Conservation (phyloP, 2,888 invertebrate species). For the Subacronicta megacephala region DNA sequence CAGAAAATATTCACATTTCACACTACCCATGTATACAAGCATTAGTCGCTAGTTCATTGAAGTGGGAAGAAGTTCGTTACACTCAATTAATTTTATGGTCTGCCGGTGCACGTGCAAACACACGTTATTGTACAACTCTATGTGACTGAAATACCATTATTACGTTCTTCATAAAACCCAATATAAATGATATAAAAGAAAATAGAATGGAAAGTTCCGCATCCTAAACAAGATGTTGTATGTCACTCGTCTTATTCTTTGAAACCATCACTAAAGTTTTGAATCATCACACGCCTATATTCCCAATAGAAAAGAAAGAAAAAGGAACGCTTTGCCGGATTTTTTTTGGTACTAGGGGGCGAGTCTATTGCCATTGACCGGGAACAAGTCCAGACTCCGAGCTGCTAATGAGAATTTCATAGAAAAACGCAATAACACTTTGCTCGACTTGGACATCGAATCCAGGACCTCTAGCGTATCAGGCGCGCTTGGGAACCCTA, state of each 20-base stretch:
- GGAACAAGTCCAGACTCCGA: too few relatives aligned
- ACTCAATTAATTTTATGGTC: conserved; percentile 65
- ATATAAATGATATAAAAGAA: conserved; percentile 8
- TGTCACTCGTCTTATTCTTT: not conserved
- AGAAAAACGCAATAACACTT: too few relatives aligned
- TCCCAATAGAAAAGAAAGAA: too few relatives aligned
- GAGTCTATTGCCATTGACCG: too few relatives aligned
- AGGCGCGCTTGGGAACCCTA: too few relatives aligned
- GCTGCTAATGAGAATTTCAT: too few relatives aligned
- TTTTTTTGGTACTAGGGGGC: too few relatives aligned
- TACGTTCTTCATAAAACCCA: conserved; percentile 20
- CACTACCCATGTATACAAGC: conserved; percentile 1
- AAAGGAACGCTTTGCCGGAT: too few relatives aligned
- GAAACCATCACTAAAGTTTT: not conserved
- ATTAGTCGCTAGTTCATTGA: conserved; percentile 33
- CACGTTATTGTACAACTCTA: conserved; percentile 29
- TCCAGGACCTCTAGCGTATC: too few relatives aligned
- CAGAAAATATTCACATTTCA: conserved; percentile 6
- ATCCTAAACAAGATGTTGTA: not conserved
- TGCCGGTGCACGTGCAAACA: conserved; percentile 46
- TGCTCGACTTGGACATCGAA: too few relatives aligned
- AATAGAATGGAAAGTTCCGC: not conserved
- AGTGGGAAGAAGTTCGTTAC: conserved; percentile 68
- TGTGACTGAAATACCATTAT: conserved; percentile 33
- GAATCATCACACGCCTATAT: too few relatives aligned